Evolutionary conservation across 2,888 invertebrate genomes (phyloP).

Genomic region (Aproaerema taeniolella): DNA sequence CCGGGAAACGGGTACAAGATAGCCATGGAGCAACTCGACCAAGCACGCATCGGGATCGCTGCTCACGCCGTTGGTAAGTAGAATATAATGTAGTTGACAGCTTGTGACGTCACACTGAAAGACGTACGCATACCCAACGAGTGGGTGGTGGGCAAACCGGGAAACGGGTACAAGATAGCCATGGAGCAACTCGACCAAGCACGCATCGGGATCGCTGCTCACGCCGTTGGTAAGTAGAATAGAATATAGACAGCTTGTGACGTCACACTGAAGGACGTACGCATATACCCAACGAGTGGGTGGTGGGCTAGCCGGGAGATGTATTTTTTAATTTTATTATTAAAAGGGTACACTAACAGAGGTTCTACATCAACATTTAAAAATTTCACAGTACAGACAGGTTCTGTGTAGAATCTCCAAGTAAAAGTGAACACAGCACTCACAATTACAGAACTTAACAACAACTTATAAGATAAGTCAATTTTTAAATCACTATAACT

Average conservation of each 20-base stretch:
- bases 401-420: too few relatives aligned
- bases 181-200: slow-evolving; percentile 84
- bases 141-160: slow-evolving; percentile 72
- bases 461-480: too few relatives aligned
- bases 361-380: too few relatives aligned
- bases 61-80: slow-evolving; percentile 85
- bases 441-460: too few relatives aligned
- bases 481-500: too few relatives aligned
- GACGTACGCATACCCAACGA: slow-evolving; percentile 77
- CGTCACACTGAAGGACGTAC: slow-evolving; percentile 78
- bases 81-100: too few relatives aligned
- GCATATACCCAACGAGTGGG: slow-evolving; percentile 42
- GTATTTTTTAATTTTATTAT: too few relatives aligned
- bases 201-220: slow-evolving; percentile 85
- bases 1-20: slow-evolving; percentile 64
- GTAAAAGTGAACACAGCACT: too few relatives aligned
- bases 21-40: slow-evolving; percentile 81
- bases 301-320: slow-evolving; percentile 75
- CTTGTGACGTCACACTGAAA: slow-evolving; percentile 82
- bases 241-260: slow-evolving; percentile 85
- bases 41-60: slow-evolving; percentile 85
- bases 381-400: too few relatives aligned
- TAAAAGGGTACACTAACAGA: too few relatives aligned
- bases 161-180: slow-evolving; percentile 53
- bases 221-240: slow-evolving; percentile 85